phyloP scores from a whole-genome alignment of 2,888 invertebrate genomes.

The Opisthograptis luteolata region DNA sequence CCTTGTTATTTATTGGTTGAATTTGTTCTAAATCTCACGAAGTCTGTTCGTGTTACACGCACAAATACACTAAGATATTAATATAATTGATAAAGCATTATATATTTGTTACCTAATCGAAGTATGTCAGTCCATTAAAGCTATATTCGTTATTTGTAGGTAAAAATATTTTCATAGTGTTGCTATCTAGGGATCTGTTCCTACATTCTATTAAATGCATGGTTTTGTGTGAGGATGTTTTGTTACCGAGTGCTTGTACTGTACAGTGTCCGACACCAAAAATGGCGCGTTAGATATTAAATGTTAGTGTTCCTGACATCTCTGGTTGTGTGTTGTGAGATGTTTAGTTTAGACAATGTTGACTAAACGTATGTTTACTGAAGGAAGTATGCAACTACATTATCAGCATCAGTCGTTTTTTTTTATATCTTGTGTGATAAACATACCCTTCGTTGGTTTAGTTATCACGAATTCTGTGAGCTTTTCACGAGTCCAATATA shows the following conservation, averaged over 20 bases:
- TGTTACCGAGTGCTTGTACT: slow-evolving; percentile 15
- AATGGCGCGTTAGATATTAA: not conserved
- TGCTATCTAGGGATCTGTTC: slow-evolving; percentile 32
- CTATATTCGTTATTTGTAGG: slow-evolving; percentile 20
- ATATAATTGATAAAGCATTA: too few species aligned
- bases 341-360: too few species aligned
- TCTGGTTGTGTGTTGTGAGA: not conserved
- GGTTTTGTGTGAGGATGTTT: slow-evolving; percentile 15
- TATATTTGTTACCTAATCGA: slow-evolving; percentile 26
- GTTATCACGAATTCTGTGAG: too few species aligned
- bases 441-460: too few species aligned
- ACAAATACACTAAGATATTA: slow-evolving; percentile 24
- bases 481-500: too few species aligned
- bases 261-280: slow-evolving; percentile 16
- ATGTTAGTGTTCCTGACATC: not conserved
- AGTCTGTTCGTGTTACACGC: slow-evolving; percentile 16
- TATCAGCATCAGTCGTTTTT: too few species aligned
- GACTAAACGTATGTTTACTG: too few species aligned
- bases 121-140: slow-evolving; percentile 26
- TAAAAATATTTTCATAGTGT: slow-evolving; percentile 28
- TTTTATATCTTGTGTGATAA: too few species aligned
- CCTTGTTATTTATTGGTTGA: slow-evolving; percentile 8
- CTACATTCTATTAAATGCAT: slow-evolving; percentile 27
- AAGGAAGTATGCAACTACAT: too few species aligned
- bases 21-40: slow-evolving; percentile 12